A percentile compares a stretch with the other conserved stretches of the same genome.
phyloP scores from a whole-genome alignment of 2,888 invertebrate species.

The Ariolimax columbianus region DNA sequence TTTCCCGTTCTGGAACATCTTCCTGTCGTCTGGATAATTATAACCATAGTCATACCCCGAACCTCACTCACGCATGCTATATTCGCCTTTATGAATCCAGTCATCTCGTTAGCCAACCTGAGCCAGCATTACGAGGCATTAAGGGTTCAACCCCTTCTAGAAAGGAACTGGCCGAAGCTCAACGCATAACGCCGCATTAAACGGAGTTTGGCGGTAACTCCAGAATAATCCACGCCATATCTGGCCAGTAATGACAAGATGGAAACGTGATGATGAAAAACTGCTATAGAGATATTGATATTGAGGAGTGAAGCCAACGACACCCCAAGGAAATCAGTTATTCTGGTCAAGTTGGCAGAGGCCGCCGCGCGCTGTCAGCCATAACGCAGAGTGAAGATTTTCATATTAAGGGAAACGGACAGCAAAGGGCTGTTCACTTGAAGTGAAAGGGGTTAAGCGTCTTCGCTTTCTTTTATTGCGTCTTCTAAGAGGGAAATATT shows the following conservation, averaged over 20 bases:
- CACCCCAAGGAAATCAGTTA: slow-evolving; percentile 57
- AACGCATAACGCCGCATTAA: slow-evolving; percentile 26
- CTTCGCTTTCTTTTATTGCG: not conserved
- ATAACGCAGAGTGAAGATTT: slow-evolving; percentile 32
- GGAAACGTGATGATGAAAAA: slow-evolving; percentile 37
- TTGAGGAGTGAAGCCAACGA: slow-evolving; percentile 52
- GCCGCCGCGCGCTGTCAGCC: slow-evolving; percentile 31
- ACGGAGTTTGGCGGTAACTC: slow-evolving; percentile 35
- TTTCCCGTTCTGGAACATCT: not conserved
- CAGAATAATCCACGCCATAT: slow-evolving; percentile 33
- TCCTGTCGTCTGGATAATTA: slow-evolving; percentile 12
- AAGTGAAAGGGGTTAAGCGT: not conserved
- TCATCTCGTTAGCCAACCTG: slow-evolving; percentile 39
- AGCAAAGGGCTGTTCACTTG: slow-evolving; percentile 5
- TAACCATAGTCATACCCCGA: slow-evolving; percentile 12
- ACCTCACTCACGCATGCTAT: slow-evolving; percentile 26
- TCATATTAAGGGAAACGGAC: slow-evolving; percentile 28
- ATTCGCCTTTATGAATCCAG: slow-evolving; percentile 40
- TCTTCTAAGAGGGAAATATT: too few species aligned
- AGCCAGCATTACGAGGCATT: slow-evolving; percentile 33
- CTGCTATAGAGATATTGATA: slow-evolving; percentile 54
- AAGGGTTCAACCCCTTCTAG: slow-evolving; percentile 6
- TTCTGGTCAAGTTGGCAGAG: slow-evolving; percentile 26
- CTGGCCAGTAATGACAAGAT: slow-evolving; percentile 46
- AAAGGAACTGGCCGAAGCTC: slow-evolving; percentile 17